Conservation (phyloP, 37 sponge, comb jelly and placozoan species). For the Ephydatia muelleri region DNA sequence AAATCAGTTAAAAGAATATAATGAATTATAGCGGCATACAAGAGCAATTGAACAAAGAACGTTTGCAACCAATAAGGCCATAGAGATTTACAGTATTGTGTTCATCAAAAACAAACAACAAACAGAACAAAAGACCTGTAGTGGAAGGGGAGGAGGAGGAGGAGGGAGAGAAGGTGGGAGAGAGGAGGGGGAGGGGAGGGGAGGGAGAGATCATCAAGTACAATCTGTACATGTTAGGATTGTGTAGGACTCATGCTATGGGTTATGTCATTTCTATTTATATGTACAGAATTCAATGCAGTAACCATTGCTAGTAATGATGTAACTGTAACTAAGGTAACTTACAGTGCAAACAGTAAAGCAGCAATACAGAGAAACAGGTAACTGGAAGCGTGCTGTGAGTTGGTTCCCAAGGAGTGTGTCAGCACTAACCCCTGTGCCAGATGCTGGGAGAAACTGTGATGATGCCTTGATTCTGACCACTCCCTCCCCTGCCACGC, state of each 20-base stretch:
- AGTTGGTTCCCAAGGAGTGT: no score
- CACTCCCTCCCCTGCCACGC: background rate
- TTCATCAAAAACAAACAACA: constrained; percentile 29
- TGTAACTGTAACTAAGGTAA: background rate
- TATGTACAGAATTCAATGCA: background rate
- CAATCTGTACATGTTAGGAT: background rate
- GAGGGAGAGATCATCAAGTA: background rate
- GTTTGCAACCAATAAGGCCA: background rate
- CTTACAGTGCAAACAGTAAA: background rate
- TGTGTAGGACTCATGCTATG: background rate
- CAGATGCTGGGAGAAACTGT: background rate
- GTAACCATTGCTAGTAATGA: background rate
- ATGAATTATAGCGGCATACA: no score
- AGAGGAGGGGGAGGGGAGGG: constrained; percentile 10
- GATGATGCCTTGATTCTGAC: background rate
- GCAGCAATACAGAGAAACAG: background rate
- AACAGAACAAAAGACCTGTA: constrained; percentile 43
- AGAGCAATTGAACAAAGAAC: background rate
- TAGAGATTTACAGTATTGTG: constrained; percentile 34
- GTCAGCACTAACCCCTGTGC: no score
- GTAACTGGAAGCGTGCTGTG: no score
- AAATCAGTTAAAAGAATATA: no score
- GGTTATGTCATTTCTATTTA: background rate
- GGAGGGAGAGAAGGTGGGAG: background rate
- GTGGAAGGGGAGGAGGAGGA: constrained; percentile 1